Evolutionary conservation across 1,140 invertebrate species (phyloP).

Genomic region (Steinernema khuongi): DNA sequence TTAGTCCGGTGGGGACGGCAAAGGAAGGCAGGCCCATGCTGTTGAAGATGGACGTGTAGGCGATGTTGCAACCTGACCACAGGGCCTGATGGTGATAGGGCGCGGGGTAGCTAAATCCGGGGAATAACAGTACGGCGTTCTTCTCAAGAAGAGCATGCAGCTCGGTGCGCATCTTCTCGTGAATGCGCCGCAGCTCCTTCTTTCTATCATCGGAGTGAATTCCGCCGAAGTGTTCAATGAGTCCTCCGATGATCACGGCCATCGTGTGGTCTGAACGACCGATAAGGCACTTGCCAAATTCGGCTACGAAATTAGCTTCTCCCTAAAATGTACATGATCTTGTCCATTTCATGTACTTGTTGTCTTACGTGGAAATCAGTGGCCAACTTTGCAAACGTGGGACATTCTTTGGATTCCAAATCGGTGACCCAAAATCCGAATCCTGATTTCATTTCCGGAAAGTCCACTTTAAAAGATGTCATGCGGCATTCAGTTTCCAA

Average conservation of each 20-base stretch:
- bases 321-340: neutral
- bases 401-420: neutral
- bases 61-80: constrained; percentile 2
- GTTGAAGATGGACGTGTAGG: constrained; percentile 1
- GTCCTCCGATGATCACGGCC: neutral
- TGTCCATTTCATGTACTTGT: too few relatives aligned
- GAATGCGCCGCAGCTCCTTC: neutral
- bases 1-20: neutral
- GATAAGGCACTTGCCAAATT: neutral
- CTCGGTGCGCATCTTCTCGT: neutral
- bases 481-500: neutral
- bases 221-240: neutral
- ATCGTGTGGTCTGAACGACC: neutral
- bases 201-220: neutral
- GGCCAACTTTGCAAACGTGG: constrained; percentile 6
- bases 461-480: neutral
- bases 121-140: neutral
- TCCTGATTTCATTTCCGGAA: neutral
- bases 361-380: constrained; percentile 8
- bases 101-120: neutral
- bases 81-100: neutral
- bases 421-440: neutral
- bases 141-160: neutral
- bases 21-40: constrained; percentile 1
- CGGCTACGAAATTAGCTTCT: neutral